Evolutionary conservation across 2,888 invertebrate species (phyloP).

Genomic region (Xestia ashworthii): DNA sequence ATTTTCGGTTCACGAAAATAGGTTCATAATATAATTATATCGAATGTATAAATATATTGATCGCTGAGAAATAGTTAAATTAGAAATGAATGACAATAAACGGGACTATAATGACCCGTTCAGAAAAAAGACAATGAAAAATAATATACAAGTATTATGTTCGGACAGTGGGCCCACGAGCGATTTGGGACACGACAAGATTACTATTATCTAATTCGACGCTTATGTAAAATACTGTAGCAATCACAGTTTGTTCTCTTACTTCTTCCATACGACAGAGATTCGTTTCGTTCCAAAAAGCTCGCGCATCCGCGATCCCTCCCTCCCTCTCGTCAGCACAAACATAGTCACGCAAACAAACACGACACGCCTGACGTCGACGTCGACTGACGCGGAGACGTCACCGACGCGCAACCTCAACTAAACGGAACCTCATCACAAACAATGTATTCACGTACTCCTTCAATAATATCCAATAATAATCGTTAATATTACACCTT

Average conservation of each 20-base stretch:
- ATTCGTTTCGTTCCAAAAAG: constrained; percentile 41
- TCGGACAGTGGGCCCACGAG: constrained; percentile 50
- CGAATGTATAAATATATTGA: constrained; percentile 57
- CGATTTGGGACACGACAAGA: constrained; percentile 47
- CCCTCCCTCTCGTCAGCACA: constrained; percentile 35
- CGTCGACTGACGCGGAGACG: constrained; percentile 18
- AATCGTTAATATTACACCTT: constrained; percentile 84
- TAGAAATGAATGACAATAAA: constrained; percentile 56
- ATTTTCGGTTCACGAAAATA: constrained; percentile 63
- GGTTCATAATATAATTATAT: constrained; percentile 72
- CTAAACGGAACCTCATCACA: constrained; percentile 62
- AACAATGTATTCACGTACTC: constrained; percentile 64
- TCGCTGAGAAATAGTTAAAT: constrained; percentile 60
- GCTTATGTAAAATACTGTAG: constrained; percentile 49
- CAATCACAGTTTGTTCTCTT: constrained; percentile 56
- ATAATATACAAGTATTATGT: constrained; percentile 33
- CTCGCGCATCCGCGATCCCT: constrained; percentile 54
- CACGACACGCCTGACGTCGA: constrained; percentile 29
- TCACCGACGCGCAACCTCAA: constrained; percentile 34
- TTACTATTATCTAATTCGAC: constrained; percentile 53
- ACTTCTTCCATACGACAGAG: constrained; percentile 39
- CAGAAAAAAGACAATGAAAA: constrained; percentile 59
- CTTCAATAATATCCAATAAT: constrained; percentile 73
- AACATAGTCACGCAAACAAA: constrained; percentile 51
- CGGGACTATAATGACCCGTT: constrained; percentile 68